These are phyloP conservation scores for Leptopilina clavipes DNA, from an alignment of 1,140 invertebrate genomes.

Conservation along the genomic window DNA sequence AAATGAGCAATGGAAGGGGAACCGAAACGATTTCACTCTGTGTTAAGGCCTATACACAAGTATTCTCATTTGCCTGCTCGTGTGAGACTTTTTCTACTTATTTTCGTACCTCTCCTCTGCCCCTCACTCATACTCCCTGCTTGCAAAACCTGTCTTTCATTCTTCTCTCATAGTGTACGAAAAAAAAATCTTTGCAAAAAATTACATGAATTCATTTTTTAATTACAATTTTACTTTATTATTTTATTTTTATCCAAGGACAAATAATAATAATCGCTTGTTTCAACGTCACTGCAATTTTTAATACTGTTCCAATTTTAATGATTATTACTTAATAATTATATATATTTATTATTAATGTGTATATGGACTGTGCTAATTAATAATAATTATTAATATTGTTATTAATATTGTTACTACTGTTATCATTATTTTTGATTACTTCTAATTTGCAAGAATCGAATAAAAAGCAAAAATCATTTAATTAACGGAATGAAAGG, in stretches of 20 bases:
- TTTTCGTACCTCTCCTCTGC: slow-evolving; percentile 28
- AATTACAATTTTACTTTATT: too few species aligned
- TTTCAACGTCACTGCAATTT: too few species aligned
- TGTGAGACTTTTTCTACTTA: slow-evolving; percentile 37
- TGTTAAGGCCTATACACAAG: slow-evolving; percentile 36
- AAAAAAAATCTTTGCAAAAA: neutral
- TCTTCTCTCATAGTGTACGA: neutral
- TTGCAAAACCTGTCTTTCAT: slow-evolving; percentile 24
- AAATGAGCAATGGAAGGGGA: slow-evolving; percentile 42
- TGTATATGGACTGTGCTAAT: too few species aligned
- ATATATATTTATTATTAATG: too few species aligned
- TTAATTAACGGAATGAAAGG: slow-evolving; percentile 29
- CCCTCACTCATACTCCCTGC: slow-evolving; percentile 9
- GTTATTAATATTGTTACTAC: too few species aligned
- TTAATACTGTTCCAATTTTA: too few species aligned
- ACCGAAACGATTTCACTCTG: slow-evolving; percentile 56
- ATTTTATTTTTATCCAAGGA: too few species aligned
- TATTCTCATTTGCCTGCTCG: slow-evolving; percentile 51
- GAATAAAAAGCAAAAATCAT: slow-evolving; percentile 43
- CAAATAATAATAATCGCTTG: too few species aligned
- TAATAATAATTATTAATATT: too few species aligned
- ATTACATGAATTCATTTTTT: too few species aligned
- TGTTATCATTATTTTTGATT: too few species aligned
- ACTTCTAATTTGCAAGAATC: neutral
- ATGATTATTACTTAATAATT: too few species aligned